Conservation (phyloP, 2,113 vertebrate genomes). For the Tetraodon nigroviridis region DNA sequence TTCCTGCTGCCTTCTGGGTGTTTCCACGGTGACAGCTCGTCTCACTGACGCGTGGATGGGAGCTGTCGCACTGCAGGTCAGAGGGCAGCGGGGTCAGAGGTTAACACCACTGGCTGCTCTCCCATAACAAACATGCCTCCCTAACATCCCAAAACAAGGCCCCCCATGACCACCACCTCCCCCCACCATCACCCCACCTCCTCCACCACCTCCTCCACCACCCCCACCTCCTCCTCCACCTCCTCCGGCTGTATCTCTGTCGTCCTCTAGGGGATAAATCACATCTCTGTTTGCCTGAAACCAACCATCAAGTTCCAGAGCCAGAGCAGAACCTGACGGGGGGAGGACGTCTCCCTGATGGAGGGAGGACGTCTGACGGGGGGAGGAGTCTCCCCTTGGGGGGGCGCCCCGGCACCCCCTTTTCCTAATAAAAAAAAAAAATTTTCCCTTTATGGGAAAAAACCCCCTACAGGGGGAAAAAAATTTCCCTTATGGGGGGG, state of each 20-base stretch:
- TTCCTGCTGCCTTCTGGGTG: conserved; percentile 11
- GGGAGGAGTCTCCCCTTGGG: too few relatives aligned
- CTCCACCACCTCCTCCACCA: too few relatives aligned
- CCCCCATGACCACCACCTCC: too few relatives aligned
- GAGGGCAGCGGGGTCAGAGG: conserved; percentile 60
- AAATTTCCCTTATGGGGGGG: too few relatives aligned
- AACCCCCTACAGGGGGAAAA: too few relatives aligned
- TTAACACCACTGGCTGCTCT: conserved; percentile 62
- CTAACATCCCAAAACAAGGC: conserved; percentile 22
- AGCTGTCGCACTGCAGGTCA: conserved; percentile 50
- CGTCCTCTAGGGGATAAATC: conserved; percentile 7
- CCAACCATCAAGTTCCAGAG: conserved; percentile 14
- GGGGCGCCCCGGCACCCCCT: too few relatives aligned
- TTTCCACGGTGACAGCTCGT: conserved; percentile 55
- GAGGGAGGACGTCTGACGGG: conserved; percentile 35
- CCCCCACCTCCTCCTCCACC: neutral
- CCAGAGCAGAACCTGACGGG: conserved; percentile 14
- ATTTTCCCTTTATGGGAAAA: too few relatives aligned
- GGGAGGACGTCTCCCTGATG: conserved; percentile 26
- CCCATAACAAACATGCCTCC: conserved; percentile 65
- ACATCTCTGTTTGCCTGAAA: neutral
- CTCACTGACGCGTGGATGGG: conserved; percentile 66
- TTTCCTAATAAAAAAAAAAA: too few relatives aligned
- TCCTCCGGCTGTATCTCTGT: neutral
- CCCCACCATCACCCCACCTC: too few relatives aligned